Evolutionary conservation across 2,888 invertebrate genomes (phyloP).

Genomic region (Ctena decussata): DNA sequence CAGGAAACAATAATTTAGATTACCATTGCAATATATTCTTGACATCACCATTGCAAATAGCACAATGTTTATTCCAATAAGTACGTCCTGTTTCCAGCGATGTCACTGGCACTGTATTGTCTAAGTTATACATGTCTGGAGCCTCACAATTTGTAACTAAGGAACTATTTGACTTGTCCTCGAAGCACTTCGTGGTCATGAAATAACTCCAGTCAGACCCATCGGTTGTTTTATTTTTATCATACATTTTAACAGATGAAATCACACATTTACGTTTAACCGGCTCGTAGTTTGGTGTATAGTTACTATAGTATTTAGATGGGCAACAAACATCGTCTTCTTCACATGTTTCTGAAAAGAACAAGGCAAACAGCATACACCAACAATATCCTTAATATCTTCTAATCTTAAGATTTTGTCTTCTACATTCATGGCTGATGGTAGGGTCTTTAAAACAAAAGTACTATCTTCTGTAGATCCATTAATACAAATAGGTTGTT

Average conservation of each 20-base stretch:
- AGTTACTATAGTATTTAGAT: neutral
- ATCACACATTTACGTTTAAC: too few relatives aligned
- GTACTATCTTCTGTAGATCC: too few relatives aligned
- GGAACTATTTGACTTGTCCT: neutral
- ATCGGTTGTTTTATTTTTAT: too few relatives aligned
- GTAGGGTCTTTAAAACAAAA: too few relatives aligned
- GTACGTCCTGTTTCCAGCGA: neutral
- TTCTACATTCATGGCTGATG: neutral
- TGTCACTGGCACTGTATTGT: neutral
- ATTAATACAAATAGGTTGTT: too few relatives aligned
- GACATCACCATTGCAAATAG: too few relatives aligned
- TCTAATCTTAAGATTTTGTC: neutral
- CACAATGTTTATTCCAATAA: neutral
- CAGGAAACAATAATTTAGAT: neutral
- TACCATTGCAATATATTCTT: neutral
- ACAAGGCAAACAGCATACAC: neutral
- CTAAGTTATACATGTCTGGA: neutral
- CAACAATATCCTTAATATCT: neutral
- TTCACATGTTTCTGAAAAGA: neutral
- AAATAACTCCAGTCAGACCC: neutral
- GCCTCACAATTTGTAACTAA: neutral
- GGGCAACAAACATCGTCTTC: neutral
- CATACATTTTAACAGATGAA: too few relatives aligned
- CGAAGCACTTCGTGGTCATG: neutral
- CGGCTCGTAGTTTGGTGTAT: too few relatives aligned